Evolutionary conservation across 2,797 vertebrate species (phyloP), one percentile per base, ranked within the genome.

Genomic region (Cheirogaleus major): DNA sequence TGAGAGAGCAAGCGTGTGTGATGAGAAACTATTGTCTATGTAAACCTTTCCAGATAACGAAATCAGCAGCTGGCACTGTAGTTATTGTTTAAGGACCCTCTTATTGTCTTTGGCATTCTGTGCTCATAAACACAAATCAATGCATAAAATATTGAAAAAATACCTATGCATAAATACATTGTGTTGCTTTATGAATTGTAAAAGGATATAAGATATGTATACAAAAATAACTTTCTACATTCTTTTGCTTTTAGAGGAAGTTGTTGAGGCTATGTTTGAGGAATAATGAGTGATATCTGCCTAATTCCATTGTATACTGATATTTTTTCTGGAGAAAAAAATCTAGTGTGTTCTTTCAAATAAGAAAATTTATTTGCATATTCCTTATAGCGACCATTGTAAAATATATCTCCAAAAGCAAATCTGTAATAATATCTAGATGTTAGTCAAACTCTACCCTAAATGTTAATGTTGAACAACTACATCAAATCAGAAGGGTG

Each of bases 341-440:
- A 88, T 81, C 32, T 78, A 73, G 2, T 25, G 4, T 83, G 52
- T 70, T 94, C 32, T 80, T 89, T 94, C 91, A 87, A 75, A 91
- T 1, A 14, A 88, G 35, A 95, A 94, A 96, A 96, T 27, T 17
- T 52, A 38, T 61, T 52, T 76, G 4, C 41, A 50, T 86, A 57
- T 75, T 93, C 59, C 79, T 97, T 1, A 61, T 65, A 59, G n/a
- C 23, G 87, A 17, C n/a, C 52, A 92, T 89, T 12, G 17, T 57
- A 30, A 93, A 91, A 88, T 59, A 43, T 38, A 87, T 38, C 63
- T 27, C 32, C 0, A 0, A 89, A 15, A 23, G 3, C 12, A 96
- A 61, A n/a, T 90, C 96, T 95, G 73, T 91, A 32, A n/a, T 73
- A 90, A 70, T 81, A 96, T 90, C 5, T 11, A 95, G 12, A 91